phyloP scores from a whole-genome alignment of 1,140 invertebrate genomes.

The Eciton burchellii region DNA sequence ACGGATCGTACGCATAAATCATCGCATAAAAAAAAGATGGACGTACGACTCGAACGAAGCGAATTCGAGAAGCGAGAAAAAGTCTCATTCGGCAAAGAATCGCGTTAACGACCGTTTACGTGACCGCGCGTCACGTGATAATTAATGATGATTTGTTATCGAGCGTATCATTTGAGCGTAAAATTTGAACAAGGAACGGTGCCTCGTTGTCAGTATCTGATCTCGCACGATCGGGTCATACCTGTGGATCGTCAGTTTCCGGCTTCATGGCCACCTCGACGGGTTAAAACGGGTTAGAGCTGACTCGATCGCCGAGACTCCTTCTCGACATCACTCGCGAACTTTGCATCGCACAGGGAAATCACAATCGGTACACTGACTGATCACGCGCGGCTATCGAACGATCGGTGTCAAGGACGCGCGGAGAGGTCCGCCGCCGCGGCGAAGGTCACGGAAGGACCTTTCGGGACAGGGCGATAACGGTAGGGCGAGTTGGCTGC shows the following conservation, averaged over 20 bases:
- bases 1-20: background rate
- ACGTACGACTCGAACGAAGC: background rate
- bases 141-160: too few relatives aligned
- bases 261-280: background rate
- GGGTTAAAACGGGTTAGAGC: conserved; percentile 12
- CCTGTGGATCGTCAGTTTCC: conserved; percentile 35
- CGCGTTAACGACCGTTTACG: too few relatives aligned
- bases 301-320: conserved; percentile 28
- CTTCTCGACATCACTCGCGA: conserved; percentile 60
- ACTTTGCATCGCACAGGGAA: conserved; percentile 1
- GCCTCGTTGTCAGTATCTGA: background rate
- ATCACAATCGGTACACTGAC: conserved; percentile 42
- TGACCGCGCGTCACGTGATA: too few relatives aligned
- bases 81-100: too few relatives aligned
- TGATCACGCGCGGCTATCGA: conserved; percentile 29
- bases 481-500: conserved; percentile 17
- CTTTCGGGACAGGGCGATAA: background rate
- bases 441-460: conserved; percentile 29
- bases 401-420: conserved; percentile 43
- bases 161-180: too few relatives aligned
- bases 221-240: background rate
- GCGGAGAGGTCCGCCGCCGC: conserved; percentile 9
- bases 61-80: too few relatives aligned
- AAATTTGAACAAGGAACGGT: too few relatives aligned
- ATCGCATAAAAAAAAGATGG: background rate